Conservation (phyloP, 2,888 invertebrate genomes). For the Polydrusus tereticollis region DNA sequence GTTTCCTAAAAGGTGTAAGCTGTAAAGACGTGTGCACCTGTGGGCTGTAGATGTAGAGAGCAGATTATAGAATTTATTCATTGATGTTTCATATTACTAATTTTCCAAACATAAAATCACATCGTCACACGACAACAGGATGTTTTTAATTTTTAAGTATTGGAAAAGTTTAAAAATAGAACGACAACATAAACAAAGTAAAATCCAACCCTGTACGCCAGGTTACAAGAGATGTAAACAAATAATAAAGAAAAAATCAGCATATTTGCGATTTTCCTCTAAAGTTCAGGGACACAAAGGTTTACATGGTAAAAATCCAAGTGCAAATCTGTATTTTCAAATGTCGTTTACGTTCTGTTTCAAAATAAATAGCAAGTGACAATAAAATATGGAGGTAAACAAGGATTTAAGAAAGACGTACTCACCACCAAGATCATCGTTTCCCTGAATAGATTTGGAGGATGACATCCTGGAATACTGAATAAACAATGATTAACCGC, state of each 20-base stretch:
- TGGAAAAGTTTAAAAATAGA: background rate
- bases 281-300: slow-evolving; percentile 26
- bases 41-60: no score
- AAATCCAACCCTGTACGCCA: slow-evolving; percentile 17
- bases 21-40: no score
- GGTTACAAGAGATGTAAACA: slow-evolving; percentile 18
- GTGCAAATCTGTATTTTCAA: slow-evolving; percentile 17
- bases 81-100: background rate
- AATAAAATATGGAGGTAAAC: slow-evolving; percentile 49
- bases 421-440: slow-evolving; percentile 66
- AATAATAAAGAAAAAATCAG: slow-evolving; percentile 13
- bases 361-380: slow-evolving; percentile 42
- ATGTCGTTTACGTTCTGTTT: slow-evolving; percentile 32
- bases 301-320: slow-evolving; percentile 2
- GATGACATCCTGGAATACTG: slow-evolving; percentile 63
- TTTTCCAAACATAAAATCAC: background rate
- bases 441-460: slow-evolving; percentile 63
- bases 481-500: slow-evolving; percentile 14
- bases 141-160: background rate
- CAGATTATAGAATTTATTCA: background rate
- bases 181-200: background rate
- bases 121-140: background rate
- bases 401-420: slow-evolving; percentile 41
- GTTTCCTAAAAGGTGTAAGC: no score
- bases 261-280: background rate